Evolutionary conservation across 2,797 vertebrate species (phyloP), one percentile per base, ranked within the genome.

Genomic region (Sebastes minor): DNA sequence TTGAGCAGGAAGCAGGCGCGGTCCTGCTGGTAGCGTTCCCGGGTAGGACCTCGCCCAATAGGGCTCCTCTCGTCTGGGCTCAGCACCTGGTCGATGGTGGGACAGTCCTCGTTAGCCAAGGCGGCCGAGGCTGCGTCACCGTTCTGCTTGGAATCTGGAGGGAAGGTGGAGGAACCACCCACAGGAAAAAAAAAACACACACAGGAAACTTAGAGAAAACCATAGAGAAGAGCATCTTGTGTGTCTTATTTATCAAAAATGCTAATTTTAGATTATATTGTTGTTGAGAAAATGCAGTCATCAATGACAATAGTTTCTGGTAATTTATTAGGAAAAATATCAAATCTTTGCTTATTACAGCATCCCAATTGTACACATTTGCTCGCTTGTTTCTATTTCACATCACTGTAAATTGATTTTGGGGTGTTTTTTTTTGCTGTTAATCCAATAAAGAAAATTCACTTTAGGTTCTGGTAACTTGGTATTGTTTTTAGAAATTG

Each of bases 1-100:
- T 97, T 97, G 91, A 98, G 97, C 81, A 98, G 96, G 95, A 98
- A 98, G 95, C 97, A 98, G 88, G 97, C 97, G 10, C 96, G 95
- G 93, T 98, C 97, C 81, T 97, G 97, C 92, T 97, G 97, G 86
- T 97, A 98, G 75, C 97, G 96, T 78, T 97, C 97, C 65, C 97
- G 96, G 57, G 94, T 95, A 3, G 86, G 88, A 28, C 93, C 93
- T 56, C 92, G 92, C 67, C 93, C 94, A 4, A 95, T 87, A 1
- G 97, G 97, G 87, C 97, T 97, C 91, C 97, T 96, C 91, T 98
- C 97, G 70, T 98, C 97, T 0, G 97, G 97, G 78, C 97, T 98
- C 82, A 98, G 92, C 86, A 97, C 97, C 94, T 98, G 97, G 95
- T 98, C 97, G 22, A 98, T 98, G 84, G 97, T 97, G 6, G 97